Percentiles rank a stretch among this genome's conserved stretches.
These are phyloP conservation scores for Pseudococcus viburni DNA, from an alignment of 2,888 invertebrate genomes.

Conservation along the genomic window DNA sequence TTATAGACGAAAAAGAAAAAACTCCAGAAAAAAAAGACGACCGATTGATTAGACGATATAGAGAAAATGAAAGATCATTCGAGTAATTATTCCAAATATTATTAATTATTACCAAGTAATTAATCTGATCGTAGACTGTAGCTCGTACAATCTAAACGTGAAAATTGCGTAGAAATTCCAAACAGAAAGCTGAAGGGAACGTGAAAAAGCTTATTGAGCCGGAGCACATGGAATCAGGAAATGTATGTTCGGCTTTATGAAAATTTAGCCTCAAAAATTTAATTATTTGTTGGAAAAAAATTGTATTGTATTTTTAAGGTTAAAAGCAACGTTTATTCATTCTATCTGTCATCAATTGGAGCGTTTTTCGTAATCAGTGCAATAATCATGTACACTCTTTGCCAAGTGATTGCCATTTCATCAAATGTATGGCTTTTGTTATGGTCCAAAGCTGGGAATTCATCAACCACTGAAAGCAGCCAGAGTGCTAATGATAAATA, in stretches of 20 bases:
- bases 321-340: background rate
- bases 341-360: background rate
- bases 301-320: background rate
- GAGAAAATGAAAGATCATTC: background rate
- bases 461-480: background rate
- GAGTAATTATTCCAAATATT: background rate
- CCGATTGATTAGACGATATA: background rate
- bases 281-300: background rate
- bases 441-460: constrained; percentile 13
- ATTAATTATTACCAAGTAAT: background rate
- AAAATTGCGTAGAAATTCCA: constrained; percentile 11
- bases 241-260: background rate
- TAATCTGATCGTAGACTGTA: background rate
- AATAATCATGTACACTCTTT: background rate
- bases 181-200: background rate
- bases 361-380: background rate
- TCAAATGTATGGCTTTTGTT: constrained; percentile 32
- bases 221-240: background rate
- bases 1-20: background rate
- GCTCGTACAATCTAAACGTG: background rate
- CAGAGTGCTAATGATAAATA: background rate
- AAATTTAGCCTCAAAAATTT: too few species aligned
- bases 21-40: background rate
- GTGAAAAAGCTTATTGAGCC: constrained; percentile 8
- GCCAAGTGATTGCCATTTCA: background rate